These are phyloP conservation scores for Nomada lathburiana DNA, from an alignment of 2,888 invertebrate genomes.

Conservation along the genomic window DNA sequence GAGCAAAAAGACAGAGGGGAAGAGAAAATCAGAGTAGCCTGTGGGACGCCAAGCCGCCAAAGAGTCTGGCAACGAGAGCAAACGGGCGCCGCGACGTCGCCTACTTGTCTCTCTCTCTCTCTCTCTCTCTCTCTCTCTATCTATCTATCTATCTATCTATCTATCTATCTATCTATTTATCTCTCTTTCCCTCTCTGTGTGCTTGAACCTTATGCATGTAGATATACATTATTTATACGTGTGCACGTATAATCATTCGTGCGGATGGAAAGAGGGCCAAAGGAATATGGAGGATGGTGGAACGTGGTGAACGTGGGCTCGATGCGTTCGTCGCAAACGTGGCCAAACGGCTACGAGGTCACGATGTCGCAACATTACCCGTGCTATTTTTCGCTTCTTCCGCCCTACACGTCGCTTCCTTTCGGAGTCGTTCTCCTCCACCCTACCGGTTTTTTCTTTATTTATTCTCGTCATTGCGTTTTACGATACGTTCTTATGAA, in stretches of 20 bases:
- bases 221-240: background rate
- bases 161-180: too few relatives aligned
- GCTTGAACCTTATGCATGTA: background rate
- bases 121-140: background rate
- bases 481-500: conserved; percentile 4
- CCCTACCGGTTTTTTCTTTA: background rate
- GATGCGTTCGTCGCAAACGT: conserved; percentile 44
- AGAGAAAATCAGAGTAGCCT: conserved; percentile 72
- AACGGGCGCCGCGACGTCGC: conserved; percentile 76
- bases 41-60: conserved; percentile 82
- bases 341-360: conserved; percentile 71
- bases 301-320: background rate
- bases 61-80: conserved; percentile 82
- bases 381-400: conserved; percentile 55
- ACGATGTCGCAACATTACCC: conserved; percentile 63
- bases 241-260: background rate
- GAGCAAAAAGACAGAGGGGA: background rate
- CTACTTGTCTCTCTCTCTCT: conserved; percentile 24
- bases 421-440: conserved; percentile 4
- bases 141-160: background rate
- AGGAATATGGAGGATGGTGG: conserved; percentile 15
- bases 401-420: conserved; percentile 11
- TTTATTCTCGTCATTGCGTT: background rate
- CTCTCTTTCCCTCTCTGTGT: background rate
- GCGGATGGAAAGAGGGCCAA: conserved; percentile 8